Conservation (phyloP, 2,797 vertebrate species). For the Pseudochirops corinnae region DNA sequence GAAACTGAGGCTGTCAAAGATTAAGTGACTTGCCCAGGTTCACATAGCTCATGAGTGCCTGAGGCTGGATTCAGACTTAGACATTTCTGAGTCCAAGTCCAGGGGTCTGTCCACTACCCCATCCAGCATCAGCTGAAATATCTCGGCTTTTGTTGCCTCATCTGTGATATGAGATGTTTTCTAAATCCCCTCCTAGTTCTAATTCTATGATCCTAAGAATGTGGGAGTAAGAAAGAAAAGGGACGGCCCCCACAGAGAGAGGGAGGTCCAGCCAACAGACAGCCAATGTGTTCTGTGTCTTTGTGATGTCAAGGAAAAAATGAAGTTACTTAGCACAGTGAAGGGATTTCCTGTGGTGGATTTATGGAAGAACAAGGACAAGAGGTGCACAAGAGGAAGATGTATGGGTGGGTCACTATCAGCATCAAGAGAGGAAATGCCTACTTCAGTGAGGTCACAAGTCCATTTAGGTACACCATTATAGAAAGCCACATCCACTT, state of each 20-base stretch:
- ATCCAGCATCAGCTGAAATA: background rate
- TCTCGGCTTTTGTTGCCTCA: no score
- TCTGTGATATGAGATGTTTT: background rate
- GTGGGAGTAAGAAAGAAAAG: background rate
- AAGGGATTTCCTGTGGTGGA: background rate
- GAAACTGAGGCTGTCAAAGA: background rate
- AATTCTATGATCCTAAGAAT: background rate
- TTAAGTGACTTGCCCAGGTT: background rate
- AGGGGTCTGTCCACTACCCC: background rate
- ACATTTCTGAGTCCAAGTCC: background rate
- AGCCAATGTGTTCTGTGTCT: background rate
- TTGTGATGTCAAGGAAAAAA: background rate
- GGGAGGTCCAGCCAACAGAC: background rate
- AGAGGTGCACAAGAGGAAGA: background rate
- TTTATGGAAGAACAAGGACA: background rate
- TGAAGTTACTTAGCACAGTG: background rate
- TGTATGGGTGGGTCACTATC: background rate
- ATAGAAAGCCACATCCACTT: background rate
- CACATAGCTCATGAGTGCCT: background rate
- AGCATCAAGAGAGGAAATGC: background rate
- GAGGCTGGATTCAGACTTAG: background rate
- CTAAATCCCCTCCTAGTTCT: no score
- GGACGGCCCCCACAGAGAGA: background rate
- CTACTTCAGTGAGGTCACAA: background rate
- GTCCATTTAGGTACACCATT: background rate